Base-by-base conservation (phyloP, 2,888 invertebrate species). In the Gymnoscelis rufifasciata region DNA sequence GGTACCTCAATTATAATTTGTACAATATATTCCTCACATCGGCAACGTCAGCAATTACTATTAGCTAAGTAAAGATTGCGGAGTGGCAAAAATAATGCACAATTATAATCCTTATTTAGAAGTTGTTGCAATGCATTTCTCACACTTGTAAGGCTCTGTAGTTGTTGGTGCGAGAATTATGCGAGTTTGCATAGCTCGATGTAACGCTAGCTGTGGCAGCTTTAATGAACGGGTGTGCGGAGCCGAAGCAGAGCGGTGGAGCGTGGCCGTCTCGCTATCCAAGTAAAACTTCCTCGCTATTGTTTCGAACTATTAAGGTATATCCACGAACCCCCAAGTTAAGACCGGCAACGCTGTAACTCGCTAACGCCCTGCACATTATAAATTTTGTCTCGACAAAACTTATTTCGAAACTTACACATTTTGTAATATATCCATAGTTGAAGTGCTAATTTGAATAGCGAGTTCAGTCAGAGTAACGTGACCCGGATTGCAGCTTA, bases 281-380 rank as follows among this genome's bases (percentile, higher is more conserved):
- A 54, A 59, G 62, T 56, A 66, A 73, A 81, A 79, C 71, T 78
- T 75, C 54, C 51, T 19, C 61, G 62, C 69, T 71, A 73, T 78
- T 80, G 80, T 81, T 78, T 71, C 64, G 51, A 74, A 68, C 68
- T 69, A 66, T 62, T 58, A 63, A 61, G 59, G 60, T 63, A 51
- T 39, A 57, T 57, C 57, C 57, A 46, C 42, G 39, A 39, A 68
- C 64, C 59, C 59, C 62, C 59, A 70, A 72, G 64, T 72, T 70
- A 57, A 55, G 55, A 67, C 66, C 59, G 64, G 63, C 54, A 64
- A 67, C 68, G 74, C 70, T 75, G 71, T 72, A 77, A 73, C 74
- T 73, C 59, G 69, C 64, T 59, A 73, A 66, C 69, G 64, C 70
- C 70, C 71, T 47, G 64, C 65, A 65, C 71, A 71, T 66, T 59